Base-by-base conservation (phyloP, 2,113 vertebrate genomes). In the Cheilinus undulatus region DNA sequence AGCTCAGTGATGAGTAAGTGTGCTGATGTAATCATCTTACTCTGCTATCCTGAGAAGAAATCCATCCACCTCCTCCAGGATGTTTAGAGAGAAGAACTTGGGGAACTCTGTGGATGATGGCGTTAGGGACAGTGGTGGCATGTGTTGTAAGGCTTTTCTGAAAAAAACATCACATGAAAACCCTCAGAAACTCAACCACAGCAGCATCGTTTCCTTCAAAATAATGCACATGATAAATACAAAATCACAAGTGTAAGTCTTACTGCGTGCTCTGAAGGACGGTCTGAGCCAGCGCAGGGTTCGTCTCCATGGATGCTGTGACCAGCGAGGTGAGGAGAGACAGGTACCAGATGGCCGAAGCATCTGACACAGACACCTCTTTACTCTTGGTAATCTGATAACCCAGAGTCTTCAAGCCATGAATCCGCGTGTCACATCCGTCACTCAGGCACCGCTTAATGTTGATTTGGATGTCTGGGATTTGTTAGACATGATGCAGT, bases 331-430 rank as follows among this genome's bases (percentile, higher is more conserved):
- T 99, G 84, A 99, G 93, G 69, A 99, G 94, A 69, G 97, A 98
- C 93, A 98, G 95, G 89, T 99, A 98, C 97, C 97, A 99, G 92
- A 99, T 97, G 38, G 97, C 97, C 0, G 98, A 99, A 68, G 98
- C 98, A 43, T 99, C 98, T 0, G 97, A 96, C 32, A 99, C 95
- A 0, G 98, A 98, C 62, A 99, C 95, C 20, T 95, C 96, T 82
- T 92, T 94, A 78, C 94, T 97, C 90, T 95, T 97, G 27, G 97
- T 94, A 50, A 96, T 93, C 88, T 98, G 97, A 89, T 96, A 98
- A 2, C 98, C 97, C 32, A 97, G 73, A 0, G 96, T 96, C 90
- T 97, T 94, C 57, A 99, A 93, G 19, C 98, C 98, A 7, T 97
- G 97, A 85, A 99, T 97, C 20, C 98, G 94, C 0, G 97, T 98